Evolutionary conservation across 53 echinoderm and acorn worm genomes (phyloP).

Genomic region (Astropecten irregularis): DNA sequence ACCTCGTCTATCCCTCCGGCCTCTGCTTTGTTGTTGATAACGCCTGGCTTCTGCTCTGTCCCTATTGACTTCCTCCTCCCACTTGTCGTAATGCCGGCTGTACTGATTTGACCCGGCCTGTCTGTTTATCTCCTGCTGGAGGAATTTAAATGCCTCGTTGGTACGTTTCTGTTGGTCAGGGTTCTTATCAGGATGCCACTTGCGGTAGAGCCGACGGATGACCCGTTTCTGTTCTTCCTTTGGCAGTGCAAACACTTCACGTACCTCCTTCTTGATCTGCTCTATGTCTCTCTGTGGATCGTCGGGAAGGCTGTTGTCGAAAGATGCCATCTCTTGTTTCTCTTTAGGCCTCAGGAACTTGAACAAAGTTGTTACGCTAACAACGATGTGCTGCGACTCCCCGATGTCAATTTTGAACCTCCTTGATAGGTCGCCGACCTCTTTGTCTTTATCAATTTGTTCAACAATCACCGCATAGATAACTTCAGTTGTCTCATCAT

Average conservation of each 20-base stretch:
- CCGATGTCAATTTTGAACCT: conserved; percentile 56
- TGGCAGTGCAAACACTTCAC: conserved; percentile 39
- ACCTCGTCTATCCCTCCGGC: not conserved
- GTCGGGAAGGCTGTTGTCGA: not conserved
- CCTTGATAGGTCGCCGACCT: not conserved
- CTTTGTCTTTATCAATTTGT: not conserved
- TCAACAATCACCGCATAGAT: conserved; percentile 50
- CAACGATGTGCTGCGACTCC: not conserved
- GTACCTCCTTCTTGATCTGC: conserved; percentile 23
- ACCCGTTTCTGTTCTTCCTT: conserved; percentile 55
- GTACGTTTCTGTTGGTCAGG: conserved; percentile 45
- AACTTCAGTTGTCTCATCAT: not conserved
- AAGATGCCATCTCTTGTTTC: not conserved
- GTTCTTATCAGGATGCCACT: conserved; percentile 82
- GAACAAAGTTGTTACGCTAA: conserved; percentile 34
- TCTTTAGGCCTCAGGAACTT: conserved; percentile 29
- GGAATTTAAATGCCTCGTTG: conserved; percentile 64
- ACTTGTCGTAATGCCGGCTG: not conserved
- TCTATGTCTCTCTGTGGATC: conserved; percentile 3
- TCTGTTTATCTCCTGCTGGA: conserved; percentile 44
- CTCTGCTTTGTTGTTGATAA: conserved; percentile 7
- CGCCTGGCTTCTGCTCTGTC: conserved; percentile 20
- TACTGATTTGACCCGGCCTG: not conserved
- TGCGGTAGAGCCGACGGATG: conserved; percentile 51
- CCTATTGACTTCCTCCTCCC: conserved; percentile 24